Conservation (phyloP, 2,888 invertebrate genomes). For the Exocentrus adspersus region DNA sequence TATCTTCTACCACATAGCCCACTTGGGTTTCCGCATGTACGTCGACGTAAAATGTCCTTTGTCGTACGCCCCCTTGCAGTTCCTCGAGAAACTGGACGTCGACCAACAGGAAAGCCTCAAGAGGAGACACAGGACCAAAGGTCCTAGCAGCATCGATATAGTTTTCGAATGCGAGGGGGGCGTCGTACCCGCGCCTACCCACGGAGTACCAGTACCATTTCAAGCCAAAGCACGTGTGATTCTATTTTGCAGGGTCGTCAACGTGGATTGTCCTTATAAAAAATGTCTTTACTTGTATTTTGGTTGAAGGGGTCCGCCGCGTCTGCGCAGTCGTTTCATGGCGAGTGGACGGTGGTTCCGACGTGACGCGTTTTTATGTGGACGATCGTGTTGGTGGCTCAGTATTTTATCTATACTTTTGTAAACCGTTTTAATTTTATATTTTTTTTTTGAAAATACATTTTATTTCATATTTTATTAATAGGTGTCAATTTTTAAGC, state of each 20-base stretch:
- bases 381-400: conserved; percentile 6
- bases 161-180: conserved; percentile 54
- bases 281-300: not conserved
- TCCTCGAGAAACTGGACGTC: conserved; percentile 36
- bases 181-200: conserved; percentile 53
- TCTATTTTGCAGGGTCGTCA: not conserved
- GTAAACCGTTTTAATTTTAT: conserved; percentile 28
- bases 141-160: conserved; percentile 44
- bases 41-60: conserved; percentile 53
- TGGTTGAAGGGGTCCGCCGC: not conserved
- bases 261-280: not conserved
- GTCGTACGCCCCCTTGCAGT: conserved; percentile 50
- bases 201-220: conserved; percentile 49
- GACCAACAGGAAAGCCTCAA: conserved; percentile 28
- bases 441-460: conserved; percentile 23
- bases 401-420: conserved; percentile 30
- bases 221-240: conserved; percentile 29
- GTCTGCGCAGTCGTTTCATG: not conserved
- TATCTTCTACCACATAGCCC: conserved; percentile 43
- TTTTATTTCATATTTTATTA: conserved; percentile 20
- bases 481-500: no score
- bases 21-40: conserved; percentile 52
- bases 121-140: conserved; percentile 34
- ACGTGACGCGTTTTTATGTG: not conserved
- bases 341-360: not conserved